Base-by-base conservation (phyloP, 1,140 invertebrate genomes). In the Samia ricini region DNA sequence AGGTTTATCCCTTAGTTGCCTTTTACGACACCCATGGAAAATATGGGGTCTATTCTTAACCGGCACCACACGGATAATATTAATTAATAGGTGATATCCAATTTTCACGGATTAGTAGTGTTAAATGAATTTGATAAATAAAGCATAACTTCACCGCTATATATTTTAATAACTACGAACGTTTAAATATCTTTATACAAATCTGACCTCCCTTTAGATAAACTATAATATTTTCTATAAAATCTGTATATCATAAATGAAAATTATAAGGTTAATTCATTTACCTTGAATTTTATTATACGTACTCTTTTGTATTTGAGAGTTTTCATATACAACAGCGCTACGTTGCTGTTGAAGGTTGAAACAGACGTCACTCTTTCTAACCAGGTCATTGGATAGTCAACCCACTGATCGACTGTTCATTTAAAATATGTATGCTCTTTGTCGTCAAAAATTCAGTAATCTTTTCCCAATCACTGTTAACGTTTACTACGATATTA, bases 301-400 rank as follows among this genome's bases (percentile, higher is more conserved):
- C 33, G 10, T 42, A 42, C 10, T 42, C 1, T 42, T 42, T 42
- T 42, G 33, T 15, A 42, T 1, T 1, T 26, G 33, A 15, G n/a
- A 42, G n/a, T 12, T 12, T 42, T 42, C 33, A 42, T 42, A 42
- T 10, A 15, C 4, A 15, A 4, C n/a, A 12, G 33, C 33, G 15
- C 33, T 1, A 15, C n/a, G 12, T 42, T 42, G 0, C 8, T 1
- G 33, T 42, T 57, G 55, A 68, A 72, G 74, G 68, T 72, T 71
- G 64, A 57, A 19, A 61, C 50, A 59, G 66, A 75, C 73, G 73
- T 75, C 73, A 75, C 50, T 26, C 64, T 59, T 26, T 42, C 33
- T 64, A 73, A 63, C 65, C 68, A 58, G 71, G 62, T 69, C 67
- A 69, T 57, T 21, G 42, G 22, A 24, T 54, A 33, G 4, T 15